Evolutionary conservation across 2,113 vertebrate genomes (phyloP), one percentile per base, ranked within the genome.

Genomic region (Electrona antarctica): DNA sequence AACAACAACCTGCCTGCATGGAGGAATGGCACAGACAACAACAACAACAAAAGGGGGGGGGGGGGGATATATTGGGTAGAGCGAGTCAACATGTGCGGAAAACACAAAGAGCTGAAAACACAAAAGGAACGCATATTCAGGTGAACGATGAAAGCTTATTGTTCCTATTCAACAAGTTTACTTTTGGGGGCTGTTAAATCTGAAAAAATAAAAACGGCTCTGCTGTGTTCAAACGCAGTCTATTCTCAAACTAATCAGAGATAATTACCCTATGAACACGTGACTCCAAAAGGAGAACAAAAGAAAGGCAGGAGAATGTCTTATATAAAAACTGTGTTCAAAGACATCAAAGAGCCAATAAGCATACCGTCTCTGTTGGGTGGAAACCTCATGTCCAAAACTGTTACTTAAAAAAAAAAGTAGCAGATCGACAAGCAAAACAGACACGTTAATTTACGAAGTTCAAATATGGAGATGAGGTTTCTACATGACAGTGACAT

Each of bases 61-160:
- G 70, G 47, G 75, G 68, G 69, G 71, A 2, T 41, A 41, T 41
- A 41, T 41, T 41, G 33, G 33, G 33, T 41, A 6, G 7, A 52
- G 0, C 76, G 3, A 60, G 71, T 59, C 41, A 70, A 79, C 87
- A 87, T 88, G 33, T 41, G 89, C 89, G 69, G 73, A 71, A 84
- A 69, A 83, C 56, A 81, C 81, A 89, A 76, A 77, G 67, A 83
- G 73, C 52, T 78, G 61, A 83, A 70, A 78, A 88, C 73, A 76
- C 82, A 61, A 56, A 65, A 73, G 33, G 33, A 63, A 64, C 69
- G 68, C 59, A n/a, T 58, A 75, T 76, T 14, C 7, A 58, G 7
- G 15, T 8, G 33, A 6, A 41, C 9, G 8, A 29, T 8, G 9
- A 58, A 21, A 28, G 9, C 56, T 29, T 10, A 8, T 9, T 50